Evolutionary conservation across 2,113 vertebrate species (phyloP), one percentile per base, ranked within the genome.

Genomic region (Hyla sarda): DNA sequence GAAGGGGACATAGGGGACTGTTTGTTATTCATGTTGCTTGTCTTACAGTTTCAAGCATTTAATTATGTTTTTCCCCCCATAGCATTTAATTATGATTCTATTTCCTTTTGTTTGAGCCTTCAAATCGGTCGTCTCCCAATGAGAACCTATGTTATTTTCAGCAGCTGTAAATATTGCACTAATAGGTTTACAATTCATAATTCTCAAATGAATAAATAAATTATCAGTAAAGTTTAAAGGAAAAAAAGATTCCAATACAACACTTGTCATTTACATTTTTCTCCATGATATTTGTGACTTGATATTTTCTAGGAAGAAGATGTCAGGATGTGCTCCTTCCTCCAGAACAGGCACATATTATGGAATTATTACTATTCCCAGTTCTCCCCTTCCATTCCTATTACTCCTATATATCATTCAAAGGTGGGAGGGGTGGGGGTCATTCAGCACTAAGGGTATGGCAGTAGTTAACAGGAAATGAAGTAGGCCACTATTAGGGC

Each of bases 401-500:
- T 60, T 80, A 60, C 77, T 60, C 77, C 34, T 54, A 60, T 80
- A 60, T 60, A 58, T 54, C 32, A 80, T 32, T 54, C 13, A 80
- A 58, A 60, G 30, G 77, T 2, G 54, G 37, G n/a, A n/a, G n/a
- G n/a, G n/a, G n/a, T n/a, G n/a, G n/a, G n/a, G 37, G 37, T 80
- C 12, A 60, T 60, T 80, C 54, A 37, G 54, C 54, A 60, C 30
- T 30, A 56, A 16, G 50, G 16, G 17, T 54, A 54, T 54, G 50
- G 17, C 7, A 54, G 19, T 54, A 2, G 6, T 50, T 12, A 50
- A 50, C 7, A 50, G 48, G 7, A 50, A 10, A 54, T 54, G 50
- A 2, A 54, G 3, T 14, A 2, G 50, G 50, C 2, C 50, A 19
- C 50, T 54, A 19, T 54, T 19, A 19, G 17, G 50, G 14, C 5